Base-by-base conservation (phyloP, 2,113 vertebrate species). In the Urocitellus parryii region DNA sequence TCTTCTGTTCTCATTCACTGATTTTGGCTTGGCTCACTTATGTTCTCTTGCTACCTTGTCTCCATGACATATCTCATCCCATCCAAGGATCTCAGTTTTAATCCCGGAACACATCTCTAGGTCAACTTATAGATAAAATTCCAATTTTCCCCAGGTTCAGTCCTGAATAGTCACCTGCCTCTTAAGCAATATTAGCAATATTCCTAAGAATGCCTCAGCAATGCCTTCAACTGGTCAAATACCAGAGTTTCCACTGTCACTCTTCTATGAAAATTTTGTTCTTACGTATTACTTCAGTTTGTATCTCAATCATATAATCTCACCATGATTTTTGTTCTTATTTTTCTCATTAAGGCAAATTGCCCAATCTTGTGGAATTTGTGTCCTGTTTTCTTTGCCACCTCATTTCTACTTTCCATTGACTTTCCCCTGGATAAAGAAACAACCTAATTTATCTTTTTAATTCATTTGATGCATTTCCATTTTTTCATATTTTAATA, bases 401-500 rank as follows among this genome's bases (percentile, higher is more conserved):
- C 86, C 27, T 82, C 18, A 27, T 8, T 67, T 81, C 24, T n/a
- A 18, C 5, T 96, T 81, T 39, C 37, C 32, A 34, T 92, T 61
- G 25, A 65, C 2, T 81, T 12, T 76, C 14, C 34, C 14, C 6
- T 58, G 2, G 53, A 72, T 29, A 32, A 77, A 72, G 25, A 22
- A 68, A 85, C 8, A 3, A 20, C 14, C 34, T 90, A 14, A 76
- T 45, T 82, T 34, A 42, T 73, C 13, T 51, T 18, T 77, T 17
- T 25, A 34, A 53, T 22, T 76, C 61, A 56, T 42, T 13, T 89
- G 12, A 86, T 51, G 4, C 11, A 53, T 58, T 72, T 68, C 79
- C 32, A 32, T 79, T 74, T 79, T 79, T 74, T 93, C 58, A 63
- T 53, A 81, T 70, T 81, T 90, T 77, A 92, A 78, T 32, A 91